Evolutionary conservation across 2,113 vertebrate genomes (phyloP).

Genomic region (Podarcis cretensis): DNA sequence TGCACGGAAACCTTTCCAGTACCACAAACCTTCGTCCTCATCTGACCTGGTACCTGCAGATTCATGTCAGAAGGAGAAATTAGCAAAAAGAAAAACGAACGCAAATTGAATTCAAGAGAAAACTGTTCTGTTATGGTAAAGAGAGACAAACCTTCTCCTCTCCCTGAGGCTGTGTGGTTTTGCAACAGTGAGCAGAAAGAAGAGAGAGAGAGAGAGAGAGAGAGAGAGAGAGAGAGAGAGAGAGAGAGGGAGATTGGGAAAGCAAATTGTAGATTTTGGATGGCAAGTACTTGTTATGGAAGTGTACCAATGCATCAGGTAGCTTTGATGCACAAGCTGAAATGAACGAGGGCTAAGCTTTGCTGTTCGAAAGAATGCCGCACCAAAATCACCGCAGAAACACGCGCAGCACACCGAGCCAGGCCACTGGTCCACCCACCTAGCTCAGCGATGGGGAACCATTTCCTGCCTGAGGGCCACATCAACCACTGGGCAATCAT

Average conservation of each 20-base stretch:
- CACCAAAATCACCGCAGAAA: not conserved
- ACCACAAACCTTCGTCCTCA: slow-evolving; percentile 48
- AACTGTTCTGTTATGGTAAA: accelerated
- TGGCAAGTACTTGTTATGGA: not conserved
- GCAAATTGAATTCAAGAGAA: not conserved
- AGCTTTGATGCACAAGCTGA: not conserved
- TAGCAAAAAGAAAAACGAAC: not conserved
- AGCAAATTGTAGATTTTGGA: not conserved
- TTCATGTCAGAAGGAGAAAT: not conserved
- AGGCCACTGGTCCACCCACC: no score
- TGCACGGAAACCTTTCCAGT: not conserved
- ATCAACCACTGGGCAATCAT: no score
- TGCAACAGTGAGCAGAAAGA: not conserved
- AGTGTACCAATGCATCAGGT: not conserved
- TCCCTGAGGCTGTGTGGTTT: not conserved
- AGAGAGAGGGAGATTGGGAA: not conserved
- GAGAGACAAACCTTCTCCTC: slow-evolving; percentile 39
- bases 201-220: not conserved
- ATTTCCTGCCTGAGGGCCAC: no score
- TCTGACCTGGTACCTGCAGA: not conserved
- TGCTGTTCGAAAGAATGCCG: not conserved
- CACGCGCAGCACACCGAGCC: no score
- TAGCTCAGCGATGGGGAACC: no score
- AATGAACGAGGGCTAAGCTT: not conserved
- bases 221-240: no score